Base-by-base conservation (phyloP, 2,797 vertebrate genomes). In the Catharus ustulatus region DNA sequence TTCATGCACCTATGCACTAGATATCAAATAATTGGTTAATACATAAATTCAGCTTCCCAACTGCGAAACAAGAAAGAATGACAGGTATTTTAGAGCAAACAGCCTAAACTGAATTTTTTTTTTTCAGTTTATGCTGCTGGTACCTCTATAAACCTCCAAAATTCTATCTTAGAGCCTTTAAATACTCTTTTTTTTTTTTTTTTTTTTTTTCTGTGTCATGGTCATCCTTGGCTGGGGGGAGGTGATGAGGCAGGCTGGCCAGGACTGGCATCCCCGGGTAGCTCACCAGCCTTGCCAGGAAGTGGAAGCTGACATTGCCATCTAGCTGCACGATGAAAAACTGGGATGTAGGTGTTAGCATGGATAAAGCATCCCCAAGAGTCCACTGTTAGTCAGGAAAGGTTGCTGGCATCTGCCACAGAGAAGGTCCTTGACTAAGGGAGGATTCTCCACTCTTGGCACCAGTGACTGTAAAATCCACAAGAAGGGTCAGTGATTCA, bases 271-370 rank as follows among this genome's bases (percentile, higher is more conserved):
- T 1, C 3, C 18, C 68, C 23, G 38, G 43, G 30, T 40, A 63
- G 64, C 23, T 38, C 29, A 6, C 7, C 84, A 80, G 45, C 42
- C 40, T 27, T 10, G 32, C 49, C 0, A 0, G 32, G 27, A 29
- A 78, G 23, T 7, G 62, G 58, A 61, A 86, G 85, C n/a, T 75
- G 89, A 90, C 40, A 78, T 75, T 95, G 94, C 94, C 93, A 95
- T 72, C 94, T 94, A 96, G 95, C 93, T 52, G 85, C 58, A n/a
- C 2, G 0, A 2, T 21, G 43, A 8, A 51, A 87, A 93, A 94
- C 38, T 38, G 66, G 58, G 46, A 48, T 21, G 24, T 15, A 64
- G 49, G 34, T 30, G 19, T 9, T n/a, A 9, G n/a, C 61, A 9
- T 4, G 61, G 43, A 79, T 23, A 36, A 34, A 76, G 29, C 32